Percentiles rank a stretch among this genome's conserved stretches.
These are phyloP conservation scores for Eudasyphora cyanicolor DNA, from an alignment of 2,888 invertebrate species.

Conservation along the genomic window DNA sequence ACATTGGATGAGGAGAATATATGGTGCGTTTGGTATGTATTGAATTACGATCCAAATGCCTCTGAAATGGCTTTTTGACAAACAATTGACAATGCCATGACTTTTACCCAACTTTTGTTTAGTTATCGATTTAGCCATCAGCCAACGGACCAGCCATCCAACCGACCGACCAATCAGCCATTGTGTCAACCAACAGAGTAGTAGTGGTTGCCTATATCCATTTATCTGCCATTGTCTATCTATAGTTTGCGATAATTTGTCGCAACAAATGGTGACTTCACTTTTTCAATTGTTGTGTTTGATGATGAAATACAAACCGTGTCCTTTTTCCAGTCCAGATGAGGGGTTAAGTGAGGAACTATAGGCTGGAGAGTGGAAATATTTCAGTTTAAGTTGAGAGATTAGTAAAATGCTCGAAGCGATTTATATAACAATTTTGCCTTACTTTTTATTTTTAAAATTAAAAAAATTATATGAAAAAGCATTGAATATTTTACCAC, in stretches of 20 bases:
- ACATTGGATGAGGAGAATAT: slow-evolving; percentile 14
- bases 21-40: slow-evolving; percentile 10
- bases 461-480: too few relatives aligned
- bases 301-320: not conserved
- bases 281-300: slow-evolving; percentile 26
- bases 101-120: slow-evolving; percentile 60
- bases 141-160: slow-evolving; percentile 39
- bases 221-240: slow-evolving; percentile 3
- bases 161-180: too few relatives aligned
- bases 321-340: not conserved
- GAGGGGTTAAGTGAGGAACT: not conserved
- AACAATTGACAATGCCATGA: slow-evolving; percentile 67
- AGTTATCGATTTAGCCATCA: slow-evolving; percentile 54
- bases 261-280: slow-evolving; percentile 43
- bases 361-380: too few relatives aligned
- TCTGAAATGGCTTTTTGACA: slow-evolving; percentile 65
- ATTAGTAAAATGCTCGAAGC: too few relatives aligned
- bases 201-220: slow-evolving; percentile 38
- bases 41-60: slow-evolving; percentile 60
- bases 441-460: too few relatives aligned
- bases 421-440: too few relatives aligned
- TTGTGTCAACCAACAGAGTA: slow-evolving; percentile 60
- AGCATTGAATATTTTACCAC: not conserved
- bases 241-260: slow-evolving; percentile 52
- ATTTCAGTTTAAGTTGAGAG: too few relatives aligned